Base-by-base conservation (phyloP, 2,888 invertebrate species). In the Pecten maximus region DNA sequence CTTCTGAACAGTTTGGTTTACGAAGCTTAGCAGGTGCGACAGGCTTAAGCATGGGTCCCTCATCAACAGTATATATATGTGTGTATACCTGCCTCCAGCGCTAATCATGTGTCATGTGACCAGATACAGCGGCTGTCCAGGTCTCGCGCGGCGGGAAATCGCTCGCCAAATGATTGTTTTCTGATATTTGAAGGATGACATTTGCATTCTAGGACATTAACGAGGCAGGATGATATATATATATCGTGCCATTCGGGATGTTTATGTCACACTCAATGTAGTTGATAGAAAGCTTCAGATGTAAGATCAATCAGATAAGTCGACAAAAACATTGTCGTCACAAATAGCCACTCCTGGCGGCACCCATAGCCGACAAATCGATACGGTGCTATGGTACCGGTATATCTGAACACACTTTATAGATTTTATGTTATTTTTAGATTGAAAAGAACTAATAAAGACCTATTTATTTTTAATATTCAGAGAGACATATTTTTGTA, bases 161-260 rank as follows among this genome's bases (percentile, higher is more conserved):
- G 54, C 54, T 19, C 54, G 54, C 23, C 54, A 74, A 60, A 15
- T 35, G 28, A 74, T 74, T 74, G 74, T 74, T 74, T 60, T 74
- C 35, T 74, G 74, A 74, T 74, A 74, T 74, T 74, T 35, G 74
- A 74, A 74, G 74, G 74, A 74, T 74, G 74, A 74, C 28, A 35
- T 74, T 74, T 74, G 74, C 74, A 74, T 35, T 35, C 23, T 74
- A 23, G 74, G 3, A 74, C 35, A 74, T 16, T 74, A 35, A 74
- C 74, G 28, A 35, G 74, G 74, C 74, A 74, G 35, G 19, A 23
- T 35, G 74, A 74, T 74, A 35, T 74, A 44, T 44, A 44, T 44
- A 35, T 35, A 74, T 74, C 74, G 74, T 74, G 74, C 74, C 74
- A 74, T 10, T 23, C 35, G 74, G 74, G 35, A 74, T 74, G 74